Evolutionary conservation across 30 jellyfish, hydroid and myxozoan genomes (phyloP).

Genomic region (Pseudorhiza aurosa): DNA sequence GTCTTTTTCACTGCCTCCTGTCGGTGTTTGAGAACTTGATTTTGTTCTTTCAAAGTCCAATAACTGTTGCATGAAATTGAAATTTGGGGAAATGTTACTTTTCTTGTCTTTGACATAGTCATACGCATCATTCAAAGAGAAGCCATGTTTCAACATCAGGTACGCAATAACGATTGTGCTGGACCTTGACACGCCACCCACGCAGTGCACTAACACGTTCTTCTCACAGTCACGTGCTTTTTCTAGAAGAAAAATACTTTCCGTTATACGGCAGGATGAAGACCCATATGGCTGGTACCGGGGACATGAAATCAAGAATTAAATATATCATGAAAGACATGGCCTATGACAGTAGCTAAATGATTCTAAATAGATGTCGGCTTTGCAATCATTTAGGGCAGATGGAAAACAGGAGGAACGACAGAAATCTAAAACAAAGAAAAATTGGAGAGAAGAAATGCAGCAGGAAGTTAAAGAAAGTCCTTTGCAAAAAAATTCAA

Average conservation of each 20-base stretch:
- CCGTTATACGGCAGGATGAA: too few relatives aligned
- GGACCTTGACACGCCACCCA: conserved; percentile 97
- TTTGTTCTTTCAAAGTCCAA: conserved; percentile 90
- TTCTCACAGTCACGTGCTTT: conserved; percentile 63
- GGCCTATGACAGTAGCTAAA: too few relatives aligned
- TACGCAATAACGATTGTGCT: conserved; percentile 96
- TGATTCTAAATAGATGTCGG: too few relatives aligned
- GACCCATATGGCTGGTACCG: too few relatives aligned
- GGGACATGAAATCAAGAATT: too few relatives aligned
- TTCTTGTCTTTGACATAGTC: conserved; percentile 90
- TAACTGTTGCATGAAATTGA: conserved; percentile 97
- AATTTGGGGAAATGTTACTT: conserved; percentile 94
- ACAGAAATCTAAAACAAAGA: too few relatives aligned
- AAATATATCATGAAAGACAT: too few relatives aligned
- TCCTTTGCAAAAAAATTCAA: too few relatives aligned
- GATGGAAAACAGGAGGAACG: too few relatives aligned
- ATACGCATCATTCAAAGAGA: conserved; percentile 91
- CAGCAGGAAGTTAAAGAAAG: too few relatives aligned
- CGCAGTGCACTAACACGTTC: conserved; percentile 89
- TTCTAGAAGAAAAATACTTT: conserved; percentile 50
- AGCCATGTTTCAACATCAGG: conserved; percentile 84
- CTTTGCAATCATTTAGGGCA: too few relatives aligned
- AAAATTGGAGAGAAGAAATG: too few relatives aligned
- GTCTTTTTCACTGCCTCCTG: conserved; percentile 49
- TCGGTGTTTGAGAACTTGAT: conserved; percentile 58